Percentiles rank a stretch among this genome's conserved stretches.
Evolutionary conservation across 2,888 invertebrate genomes (phyloP).

Genomic region (Anagyrus pseudococci): DNA sequence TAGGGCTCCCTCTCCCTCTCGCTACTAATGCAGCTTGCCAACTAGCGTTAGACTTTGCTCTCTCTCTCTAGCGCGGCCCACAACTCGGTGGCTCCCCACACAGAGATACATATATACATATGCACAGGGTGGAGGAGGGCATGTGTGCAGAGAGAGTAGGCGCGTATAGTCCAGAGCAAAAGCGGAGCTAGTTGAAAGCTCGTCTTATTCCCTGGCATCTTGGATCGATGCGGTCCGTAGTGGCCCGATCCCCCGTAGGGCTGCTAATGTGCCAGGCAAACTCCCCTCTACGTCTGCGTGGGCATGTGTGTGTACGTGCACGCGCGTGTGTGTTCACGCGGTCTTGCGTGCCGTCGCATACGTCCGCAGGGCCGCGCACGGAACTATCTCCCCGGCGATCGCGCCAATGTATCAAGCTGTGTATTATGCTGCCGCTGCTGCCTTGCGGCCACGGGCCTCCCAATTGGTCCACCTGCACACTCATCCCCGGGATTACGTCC

Average conservation of each 20-base stretch:
- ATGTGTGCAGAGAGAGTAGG: too few relatives aligned
- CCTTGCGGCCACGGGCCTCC: background rate
- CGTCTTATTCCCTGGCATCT: background rate
- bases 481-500: too few relatives aligned
- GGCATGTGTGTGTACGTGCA: background rate
- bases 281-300: background rate
- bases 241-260: background rate
- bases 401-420: slow-evolving; percentile 11
- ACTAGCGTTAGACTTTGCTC: background rate
- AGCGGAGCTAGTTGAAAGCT: background rate
- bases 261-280: slow-evolving; percentile 1
- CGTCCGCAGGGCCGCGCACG: background rate
- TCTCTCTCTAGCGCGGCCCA: too few relatives aligned
- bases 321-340: background rate
- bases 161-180: too few relatives aligned
- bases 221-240: slow-evolving; percentile 6
- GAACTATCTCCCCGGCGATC: slow-evolving; percentile 4
- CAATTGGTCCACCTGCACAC: too few relatives aligned
- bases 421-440: slow-evolving; percentile 17
- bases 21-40: background rate
- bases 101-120: background rate
- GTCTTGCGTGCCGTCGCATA: background rate
- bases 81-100: background rate
- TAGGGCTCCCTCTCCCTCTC: background rate
- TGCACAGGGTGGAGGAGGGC: background rate